phyloP scores from a whole-genome alignment of 2,113 vertebrate genomes.

The Sapayoa aenigma region DNA sequence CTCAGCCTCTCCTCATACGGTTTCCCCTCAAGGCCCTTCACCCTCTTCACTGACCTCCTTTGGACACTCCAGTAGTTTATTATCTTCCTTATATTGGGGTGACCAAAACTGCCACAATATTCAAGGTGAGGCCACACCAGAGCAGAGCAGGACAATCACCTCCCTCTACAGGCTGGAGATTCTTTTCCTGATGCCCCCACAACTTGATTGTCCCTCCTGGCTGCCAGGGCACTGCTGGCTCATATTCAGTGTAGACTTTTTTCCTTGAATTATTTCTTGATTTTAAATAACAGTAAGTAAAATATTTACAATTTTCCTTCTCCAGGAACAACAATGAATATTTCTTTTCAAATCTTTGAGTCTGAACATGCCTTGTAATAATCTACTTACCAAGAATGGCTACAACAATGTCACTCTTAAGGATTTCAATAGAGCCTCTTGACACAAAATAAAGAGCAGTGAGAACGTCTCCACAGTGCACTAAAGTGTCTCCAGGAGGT shows the following conservation, averaged over 20 bases:
- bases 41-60: no score
- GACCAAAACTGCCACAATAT: no score
- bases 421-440: constrained; percentile 96
- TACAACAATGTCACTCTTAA: constrained; percentile 97
- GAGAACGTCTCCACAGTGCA: constrained; percentile 92
- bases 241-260: background rate
- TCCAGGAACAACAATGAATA: background rate
- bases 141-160: no score
- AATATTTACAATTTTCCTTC: background rate
- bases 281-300: background rate
- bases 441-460: constrained; percentile 96
- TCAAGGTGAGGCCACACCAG: no score
- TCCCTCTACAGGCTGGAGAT: no score
- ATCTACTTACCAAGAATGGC: constrained; percentile 91
- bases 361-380: background rate
- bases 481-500: constrained; percentile 95
- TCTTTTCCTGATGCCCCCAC: no score
- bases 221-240: no score
- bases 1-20: no score
- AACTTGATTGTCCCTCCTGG: no score
- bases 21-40: no score
- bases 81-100: no score
- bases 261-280: background rate
- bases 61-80: no score
- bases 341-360: background rate